Conservation (phyloP, 2,888 invertebrate species). For the Pammene aurita region DNA sequence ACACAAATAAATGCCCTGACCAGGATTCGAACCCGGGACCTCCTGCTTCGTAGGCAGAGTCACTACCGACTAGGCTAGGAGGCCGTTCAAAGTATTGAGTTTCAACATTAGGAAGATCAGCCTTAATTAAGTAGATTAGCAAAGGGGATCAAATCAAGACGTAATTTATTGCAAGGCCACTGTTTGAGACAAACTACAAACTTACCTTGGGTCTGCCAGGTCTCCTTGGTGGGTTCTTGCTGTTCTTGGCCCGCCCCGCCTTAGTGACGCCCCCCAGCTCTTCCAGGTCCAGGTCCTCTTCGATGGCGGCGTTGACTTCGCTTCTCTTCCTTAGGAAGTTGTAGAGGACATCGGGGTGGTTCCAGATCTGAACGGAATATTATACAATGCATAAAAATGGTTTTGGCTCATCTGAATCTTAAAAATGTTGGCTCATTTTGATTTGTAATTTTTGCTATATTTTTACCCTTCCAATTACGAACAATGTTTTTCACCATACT, state of each 20-base stretch:
- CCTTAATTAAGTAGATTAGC: too few species aligned
- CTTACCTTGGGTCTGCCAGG: conserved; percentile 65
- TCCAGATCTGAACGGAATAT: conserved; percentile 88
- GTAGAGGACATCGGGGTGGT: conserved; percentile 96
- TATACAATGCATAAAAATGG: not conserved
- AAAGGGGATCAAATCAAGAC: too few species aligned
- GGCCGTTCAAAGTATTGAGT: too few species aligned
- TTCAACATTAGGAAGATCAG: too few species aligned
- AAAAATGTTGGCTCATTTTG: too few species aligned
- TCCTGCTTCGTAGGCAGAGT: too few species aligned
- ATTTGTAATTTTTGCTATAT: not conserved
- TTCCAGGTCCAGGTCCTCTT: conserved; percentile 91
- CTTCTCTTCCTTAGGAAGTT: conserved; percentile 93
- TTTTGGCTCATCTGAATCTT: too few species aligned
- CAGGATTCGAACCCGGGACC: too few species aligned
- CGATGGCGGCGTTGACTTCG: conserved; percentile 87
- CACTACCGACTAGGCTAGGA: too few species aligned
- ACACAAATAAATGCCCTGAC: too few species aligned
- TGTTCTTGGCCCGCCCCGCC: conserved; percentile 65
- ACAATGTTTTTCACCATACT: not conserved
- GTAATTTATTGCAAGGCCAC: too few species aligned
- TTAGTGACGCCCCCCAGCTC: conserved; percentile 86
- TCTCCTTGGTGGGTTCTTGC: conserved; percentile 55
- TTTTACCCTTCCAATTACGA: not conserved
- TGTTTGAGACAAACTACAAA: too few species aligned